A percentile compares a stretch with the other conserved stretches of the same genome.
phyloP scores from a whole-genome alignment of 2,888 invertebrate species.

The Toxonevra muliebris region DNA sequence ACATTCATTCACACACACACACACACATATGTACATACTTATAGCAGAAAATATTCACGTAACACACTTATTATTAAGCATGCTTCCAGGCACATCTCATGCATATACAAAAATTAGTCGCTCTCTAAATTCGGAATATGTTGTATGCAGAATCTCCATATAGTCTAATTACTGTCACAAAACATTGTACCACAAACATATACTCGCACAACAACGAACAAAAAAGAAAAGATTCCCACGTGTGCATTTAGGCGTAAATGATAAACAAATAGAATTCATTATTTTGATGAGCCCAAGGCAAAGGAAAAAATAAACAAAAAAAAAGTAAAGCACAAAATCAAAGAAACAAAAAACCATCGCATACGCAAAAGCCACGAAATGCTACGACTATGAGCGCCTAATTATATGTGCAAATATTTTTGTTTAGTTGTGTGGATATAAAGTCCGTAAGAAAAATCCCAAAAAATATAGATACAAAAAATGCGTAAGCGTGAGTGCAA shows the following conservation, averaged over 20 bases:
- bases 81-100: too few species aligned
- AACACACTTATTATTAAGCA: too few species aligned
- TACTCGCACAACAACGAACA: too few species aligned
- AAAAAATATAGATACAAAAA: background rate
- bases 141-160: too few species aligned
- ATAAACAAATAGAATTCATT: slow-evolving; percentile 34
- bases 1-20: too few species aligned
- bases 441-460: background rate
- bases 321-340: background rate
- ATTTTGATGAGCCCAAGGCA: slow-evolving; percentile 10
- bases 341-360: background rate
- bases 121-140: too few species aligned
- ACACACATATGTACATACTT: too few species aligned
- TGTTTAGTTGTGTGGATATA: slow-evolving; percentile 2
- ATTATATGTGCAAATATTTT: slow-evolving; percentile 55
- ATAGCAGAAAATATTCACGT: too few species aligned
- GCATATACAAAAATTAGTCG: too few species aligned
- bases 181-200: too few species aligned
- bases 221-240: slow-evolving; percentile 9
- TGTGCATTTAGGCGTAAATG: slow-evolving; percentile 37
- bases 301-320: background rate
- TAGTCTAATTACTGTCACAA: too few species aligned
- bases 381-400: slow-evolving; percentile 44
- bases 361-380: background rate
- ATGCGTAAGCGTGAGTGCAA: background rate